Base-by-base conservation (phyloP, 2,113 vertebrate species). In the Sakesphorus luctuosus region DNA sequence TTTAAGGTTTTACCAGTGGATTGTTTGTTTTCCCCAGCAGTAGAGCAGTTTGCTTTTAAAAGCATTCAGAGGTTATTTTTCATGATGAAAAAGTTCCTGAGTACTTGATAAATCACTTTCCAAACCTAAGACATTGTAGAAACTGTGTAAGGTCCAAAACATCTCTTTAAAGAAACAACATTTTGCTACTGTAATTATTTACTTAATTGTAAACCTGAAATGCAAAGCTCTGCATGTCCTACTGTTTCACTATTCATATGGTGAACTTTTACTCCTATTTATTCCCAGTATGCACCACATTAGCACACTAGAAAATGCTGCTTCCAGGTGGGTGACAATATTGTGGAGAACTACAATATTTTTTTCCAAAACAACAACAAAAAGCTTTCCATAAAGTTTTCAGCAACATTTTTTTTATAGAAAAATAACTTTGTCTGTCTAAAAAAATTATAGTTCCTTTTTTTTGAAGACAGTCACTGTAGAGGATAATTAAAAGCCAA, bases 11-110 rank as follows among this genome's bases (percentile, higher is more conserved):
- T 94, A 93, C 95, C 89, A 92, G 96, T 59, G 71, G 44, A 16
- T 73, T 90, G 9, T 92, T 97, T 69, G 66, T 89, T 96, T 96
- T 96, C 67, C 85, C 46, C 65, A 90, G 95, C 77, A 95, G 91
- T n/a, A 59, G 16, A 89, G 65, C 55, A 36, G 20, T 89, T 95
- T 87, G 53, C 78, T 92, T 95, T 82, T 89, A 81, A 93, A 92
- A 89, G 91, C 67, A 85, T 61, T 80, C n/a, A 65, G 61, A 3
- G 2, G 47, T 84, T 84, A 44, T 56, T 89, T 95, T 92, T 79
- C 72, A 69, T 59, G 17, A 46, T 29, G 25, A 71, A 91, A 66
- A 44, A 9, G 50, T 49, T 84, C 89, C 87, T 65, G 3, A 49
- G 9, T 26, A 35, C 21, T 69, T 63, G 33, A 83, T 36, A 94